A percentile compares a stretch with the other conserved stretches of the same genome.
Evolutionary conservation across 2,113 vertebrate species (phyloP).

Genomic region (Origma solitaria): DNA sequence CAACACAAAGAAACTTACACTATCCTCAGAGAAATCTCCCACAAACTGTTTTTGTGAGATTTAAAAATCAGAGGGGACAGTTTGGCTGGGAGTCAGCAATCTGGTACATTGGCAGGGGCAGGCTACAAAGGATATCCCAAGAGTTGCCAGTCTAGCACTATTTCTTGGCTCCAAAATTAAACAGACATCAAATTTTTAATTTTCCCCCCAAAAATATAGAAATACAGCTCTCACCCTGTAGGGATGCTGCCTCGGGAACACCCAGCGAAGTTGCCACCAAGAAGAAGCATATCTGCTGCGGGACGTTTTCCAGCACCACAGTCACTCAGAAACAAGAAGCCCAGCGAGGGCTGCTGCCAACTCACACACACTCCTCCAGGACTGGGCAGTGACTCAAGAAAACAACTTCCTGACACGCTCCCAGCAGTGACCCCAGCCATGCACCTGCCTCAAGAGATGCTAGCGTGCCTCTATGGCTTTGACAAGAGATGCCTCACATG

Average conservation of each 20-base stretch:
- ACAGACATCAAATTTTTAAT: not conserved
- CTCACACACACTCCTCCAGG: not conserved
- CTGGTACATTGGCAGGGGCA: not conserved
- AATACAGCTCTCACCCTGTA: not conserved
- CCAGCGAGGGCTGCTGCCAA: not conserved
- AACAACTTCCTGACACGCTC: not conserved
- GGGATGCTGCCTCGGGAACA: not conserved
- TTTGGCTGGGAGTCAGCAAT: conserved; percentile 32
- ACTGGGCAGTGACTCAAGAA: not conserved
- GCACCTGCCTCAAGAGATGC: not conserved
- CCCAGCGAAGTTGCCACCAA: not conserved
- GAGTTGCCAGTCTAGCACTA: conserved; percentile 14
- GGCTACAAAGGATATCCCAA: conserved; percentile 21
- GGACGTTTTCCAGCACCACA: not conserved
- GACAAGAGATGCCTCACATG: not conserved
- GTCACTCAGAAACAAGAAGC: not conserved
- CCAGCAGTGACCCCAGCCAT: not conserved
- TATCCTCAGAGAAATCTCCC: conserved; percentile 1
- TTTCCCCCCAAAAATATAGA: not conserved
- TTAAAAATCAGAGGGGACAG: conserved; percentile 45
- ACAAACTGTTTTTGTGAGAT: conserved; percentile 13
- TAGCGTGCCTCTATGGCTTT: not conserved
- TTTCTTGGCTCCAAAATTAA: not conserved
- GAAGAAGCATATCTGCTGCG: not conserved
- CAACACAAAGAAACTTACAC: not conserved